Evolutionary conservation across 92 coral and sea anemone genomes (phyloP).

Genomic region (Blastomussa wellsi): DNA sequence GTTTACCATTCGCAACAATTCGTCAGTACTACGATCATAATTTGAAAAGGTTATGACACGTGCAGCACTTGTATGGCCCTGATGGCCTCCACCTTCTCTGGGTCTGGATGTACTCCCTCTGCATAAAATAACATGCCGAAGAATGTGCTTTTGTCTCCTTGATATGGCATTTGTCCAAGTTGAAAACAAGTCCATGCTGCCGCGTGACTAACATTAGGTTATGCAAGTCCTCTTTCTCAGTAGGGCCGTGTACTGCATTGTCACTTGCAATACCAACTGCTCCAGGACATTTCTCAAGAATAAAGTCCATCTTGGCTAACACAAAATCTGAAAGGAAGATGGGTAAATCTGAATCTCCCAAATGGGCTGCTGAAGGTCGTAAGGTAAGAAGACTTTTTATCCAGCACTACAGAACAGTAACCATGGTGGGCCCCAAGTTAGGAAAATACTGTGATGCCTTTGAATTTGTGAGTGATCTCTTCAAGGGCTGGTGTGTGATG

Average conservation of each 20-base stretch:
- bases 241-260: conserved; percentile 1
- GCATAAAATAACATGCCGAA: conserved; percentile 2
- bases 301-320: conserved; percentile 10
- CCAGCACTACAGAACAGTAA: too few relatives aligned
- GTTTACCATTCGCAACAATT: too few relatives aligned
- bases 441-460: conserved; percentile 36
- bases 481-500: conserved; percentile 41
- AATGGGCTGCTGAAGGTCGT: conserved; percentile 23
- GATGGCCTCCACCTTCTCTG: conserved; percentile 29
- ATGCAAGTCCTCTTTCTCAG: conserved; percentile 30
- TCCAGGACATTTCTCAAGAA: too few relatives aligned
- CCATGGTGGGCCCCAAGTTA: too few relatives aligned
- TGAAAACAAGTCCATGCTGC: conserved; percentile 7
- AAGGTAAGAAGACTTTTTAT: not conserved
- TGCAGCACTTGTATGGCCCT: conserved; percentile 9
- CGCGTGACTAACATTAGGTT: conserved; percentile 18
- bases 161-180: too few relatives aligned
- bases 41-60: too few relatives aligned
- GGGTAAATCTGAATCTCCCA: conserved; percentile 20
- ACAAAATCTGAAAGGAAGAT: conserved; percentile 28
- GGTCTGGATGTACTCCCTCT: conserved; percentile 27
- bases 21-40: too few relatives aligned
- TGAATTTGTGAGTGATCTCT: conserved; percentile 45
- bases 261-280: too few relatives aligned
- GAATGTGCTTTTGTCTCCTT: conserved; percentile 12